Conservation (phyloP, 2,113 vertebrate genomes). For the Atlantisia rogersi region DNA sequence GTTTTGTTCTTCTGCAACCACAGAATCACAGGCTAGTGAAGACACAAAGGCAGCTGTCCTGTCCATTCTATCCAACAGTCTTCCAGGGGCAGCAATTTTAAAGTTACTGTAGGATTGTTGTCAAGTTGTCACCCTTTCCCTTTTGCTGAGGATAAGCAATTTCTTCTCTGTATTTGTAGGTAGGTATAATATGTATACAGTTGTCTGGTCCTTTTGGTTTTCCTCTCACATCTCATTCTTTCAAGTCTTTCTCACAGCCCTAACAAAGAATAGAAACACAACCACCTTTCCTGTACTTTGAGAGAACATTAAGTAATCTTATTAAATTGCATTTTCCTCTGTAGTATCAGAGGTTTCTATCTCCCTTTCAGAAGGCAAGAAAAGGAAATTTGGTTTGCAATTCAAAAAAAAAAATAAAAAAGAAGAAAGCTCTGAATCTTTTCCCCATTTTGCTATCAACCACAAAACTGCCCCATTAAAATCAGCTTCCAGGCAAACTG, state of each 20-base stretch:
- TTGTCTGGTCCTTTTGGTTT: neutral
- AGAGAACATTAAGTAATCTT: neutral
- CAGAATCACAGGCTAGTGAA: neutral
- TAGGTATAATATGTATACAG: neutral
- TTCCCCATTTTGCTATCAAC: neutral
- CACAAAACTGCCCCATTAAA: constrained; percentile 34
- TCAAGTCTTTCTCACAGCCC: neutral
- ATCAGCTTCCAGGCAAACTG: constrained; percentile 24
- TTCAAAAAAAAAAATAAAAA: neutral
- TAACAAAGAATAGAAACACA: neutral
- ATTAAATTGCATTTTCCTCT: neutral
- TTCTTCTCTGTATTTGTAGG: neutral
- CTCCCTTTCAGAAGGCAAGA: neutral
- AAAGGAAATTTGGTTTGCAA: neutral
- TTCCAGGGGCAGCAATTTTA: neutral
- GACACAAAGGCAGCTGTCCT: neutral
- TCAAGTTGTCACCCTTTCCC: neutral
- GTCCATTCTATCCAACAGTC: neutral
- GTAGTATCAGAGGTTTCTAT: neutral
- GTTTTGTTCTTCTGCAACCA: neutral
- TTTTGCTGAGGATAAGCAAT: neutral
- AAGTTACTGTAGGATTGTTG: neutral
- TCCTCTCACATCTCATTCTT: neutral
- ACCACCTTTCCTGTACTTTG: neutral
- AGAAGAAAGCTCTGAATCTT: neutral